These are phyloP conservation scores for Odobenus rosmarus DNA, from an alignment of 2,113 vertebrate species.

Conservation along the genomic window DNA sequence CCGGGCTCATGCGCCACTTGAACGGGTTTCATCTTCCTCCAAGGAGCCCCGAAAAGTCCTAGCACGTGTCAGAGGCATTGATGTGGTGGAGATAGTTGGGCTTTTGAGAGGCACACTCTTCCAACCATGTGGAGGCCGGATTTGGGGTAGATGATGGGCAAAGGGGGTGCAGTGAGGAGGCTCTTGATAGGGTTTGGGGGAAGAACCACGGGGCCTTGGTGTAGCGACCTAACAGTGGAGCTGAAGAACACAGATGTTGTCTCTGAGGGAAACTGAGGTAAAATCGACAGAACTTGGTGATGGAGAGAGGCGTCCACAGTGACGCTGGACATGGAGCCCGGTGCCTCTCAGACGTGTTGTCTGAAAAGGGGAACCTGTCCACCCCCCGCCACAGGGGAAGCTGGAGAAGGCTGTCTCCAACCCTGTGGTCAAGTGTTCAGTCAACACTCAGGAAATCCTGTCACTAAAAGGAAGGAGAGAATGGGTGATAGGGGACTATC, in stretches of 20 bases:
- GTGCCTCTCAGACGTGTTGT: background rate
- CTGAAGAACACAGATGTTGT: background rate
- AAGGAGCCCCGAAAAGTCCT: background rate
- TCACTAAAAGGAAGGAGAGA: background rate
- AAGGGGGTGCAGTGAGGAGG: background rate
- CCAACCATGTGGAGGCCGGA: background rate
- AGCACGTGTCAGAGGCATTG: background rate
- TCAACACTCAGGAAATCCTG: background rate
- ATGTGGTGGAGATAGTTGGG: background rate
- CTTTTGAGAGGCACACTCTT: background rate
- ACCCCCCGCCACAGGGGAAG: background rate
- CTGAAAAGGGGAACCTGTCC: background rate
- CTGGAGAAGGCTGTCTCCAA: background rate
- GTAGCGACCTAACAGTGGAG: accelerated
- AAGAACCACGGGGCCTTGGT: background rate
- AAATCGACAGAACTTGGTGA: background rate
- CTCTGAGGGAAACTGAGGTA: background rate
- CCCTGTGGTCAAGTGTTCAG: background rate
- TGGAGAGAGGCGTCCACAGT: background rate
- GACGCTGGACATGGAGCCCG: too few relatives aligned
- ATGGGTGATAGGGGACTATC: background rate
- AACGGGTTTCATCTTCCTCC: background rate
- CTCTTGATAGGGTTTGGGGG: background rate
- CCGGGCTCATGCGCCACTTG: background rate
- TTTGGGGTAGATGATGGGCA: background rate